Evolutionary conservation across 1,140 invertebrate genomes (phyloP).

Genomic region (Zaprionus taronus): DNA sequence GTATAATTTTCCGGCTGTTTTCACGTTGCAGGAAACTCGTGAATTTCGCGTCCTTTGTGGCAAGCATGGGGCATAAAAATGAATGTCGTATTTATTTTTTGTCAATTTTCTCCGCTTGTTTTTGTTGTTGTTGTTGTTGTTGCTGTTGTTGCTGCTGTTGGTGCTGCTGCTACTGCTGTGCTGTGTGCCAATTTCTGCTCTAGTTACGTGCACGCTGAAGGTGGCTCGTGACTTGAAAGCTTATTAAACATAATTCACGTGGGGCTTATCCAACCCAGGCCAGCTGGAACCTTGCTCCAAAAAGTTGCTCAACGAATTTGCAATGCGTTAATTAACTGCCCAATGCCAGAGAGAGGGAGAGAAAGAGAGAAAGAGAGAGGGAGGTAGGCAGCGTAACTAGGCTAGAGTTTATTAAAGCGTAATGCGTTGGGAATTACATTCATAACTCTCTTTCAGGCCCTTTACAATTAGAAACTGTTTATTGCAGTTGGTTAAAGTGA

Average conservation of each 20-base stretch:
- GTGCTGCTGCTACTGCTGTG: constrained; percentile 30
- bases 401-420: constrained; percentile 3
- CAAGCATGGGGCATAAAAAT: constrained; percentile 60
- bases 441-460: background rate
- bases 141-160: constrained; percentile 12
- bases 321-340: constrained; percentile 73
- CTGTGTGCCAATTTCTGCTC: constrained; percentile 76
- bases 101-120: constrained; percentile 15
- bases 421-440: background rate
- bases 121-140: constrained; percentile 25
- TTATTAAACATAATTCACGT: constrained; percentile 70
- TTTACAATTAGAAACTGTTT: background rate
- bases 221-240: constrained; percentile 39
- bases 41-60: constrained; percentile 64
- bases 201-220: constrained; percentile 53
- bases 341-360: background rate
- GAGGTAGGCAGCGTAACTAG: background rate
- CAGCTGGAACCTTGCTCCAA: background rate
- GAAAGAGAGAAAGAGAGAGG: background rate
- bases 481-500: background rate
- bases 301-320: constrained; percentile 29
- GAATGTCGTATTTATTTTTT: constrained; percentile 69
- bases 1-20: constrained; percentile 77
- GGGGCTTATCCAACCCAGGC: background rate
- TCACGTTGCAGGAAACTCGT: constrained; percentile 69